Evolutionary conservation across 2,113 vertebrate genomes (phyloP).

Genomic region (Drymodes brunneopygia): DNA sequence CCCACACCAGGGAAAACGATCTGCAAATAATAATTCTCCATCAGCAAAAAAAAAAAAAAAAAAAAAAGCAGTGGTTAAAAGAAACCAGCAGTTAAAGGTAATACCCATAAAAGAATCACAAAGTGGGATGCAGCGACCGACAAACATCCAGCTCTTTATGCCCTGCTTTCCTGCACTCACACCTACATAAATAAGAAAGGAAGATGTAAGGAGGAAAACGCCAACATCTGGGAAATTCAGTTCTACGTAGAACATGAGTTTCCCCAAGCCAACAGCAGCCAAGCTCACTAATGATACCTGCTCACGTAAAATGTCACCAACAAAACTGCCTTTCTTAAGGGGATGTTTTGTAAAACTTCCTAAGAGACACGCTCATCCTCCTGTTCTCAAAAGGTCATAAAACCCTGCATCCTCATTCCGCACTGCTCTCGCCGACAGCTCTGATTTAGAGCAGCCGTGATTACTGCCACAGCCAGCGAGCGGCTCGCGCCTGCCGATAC

Average conservation of each 20-base stretch:
- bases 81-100: background rate
- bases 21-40: background rate
- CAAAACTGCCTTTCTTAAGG: background rate
- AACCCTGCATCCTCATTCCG: slow-evolving; percentile 35
- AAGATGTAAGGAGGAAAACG: background rate
- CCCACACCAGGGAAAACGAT: background rate
- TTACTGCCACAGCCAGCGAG: background rate
- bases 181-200: background rate
- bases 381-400: slow-evolving; percentile 15
- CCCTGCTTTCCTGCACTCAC: background rate
- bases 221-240: background rate
- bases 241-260: rapidly evolving
- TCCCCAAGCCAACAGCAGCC: background rate
- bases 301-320: slow-evolving; percentile 1
- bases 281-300: background rate
- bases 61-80: background rate
- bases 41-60: background rate
- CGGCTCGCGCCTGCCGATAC: background rate
- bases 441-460: slow-evolving; percentile 40
- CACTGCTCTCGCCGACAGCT: slow-evolving; percentile 5
- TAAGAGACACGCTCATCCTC: slow-evolving; percentile 10
- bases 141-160: rapidly evolving
- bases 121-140: background rate
- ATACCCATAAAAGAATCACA: background rate
- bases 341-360: slow-evolving; percentile 35